Percentiles rank a stretch among this genome's conserved stretches.
phyloP scores from a whole-genome alignment of 2,113 vertebrate species.

The Stomatorhinus ivindoensis region DNA sequence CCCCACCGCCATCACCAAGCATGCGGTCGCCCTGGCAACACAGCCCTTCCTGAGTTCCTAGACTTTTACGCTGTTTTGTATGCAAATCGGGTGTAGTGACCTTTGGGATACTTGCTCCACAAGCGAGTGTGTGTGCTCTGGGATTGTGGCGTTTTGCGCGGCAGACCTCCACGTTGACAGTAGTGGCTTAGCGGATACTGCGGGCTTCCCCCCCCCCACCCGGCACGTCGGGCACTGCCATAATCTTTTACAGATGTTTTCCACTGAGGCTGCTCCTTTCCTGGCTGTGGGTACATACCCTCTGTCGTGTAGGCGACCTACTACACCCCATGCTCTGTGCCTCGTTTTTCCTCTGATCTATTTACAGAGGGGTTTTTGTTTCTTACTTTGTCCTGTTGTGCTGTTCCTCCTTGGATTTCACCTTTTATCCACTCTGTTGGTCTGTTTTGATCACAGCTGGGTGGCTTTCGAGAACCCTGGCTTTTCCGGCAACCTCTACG shows the following conservation, averaged over 20 bases:
- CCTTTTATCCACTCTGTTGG: neutral
- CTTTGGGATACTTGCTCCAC: neutral
- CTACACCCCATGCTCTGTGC: neutral
- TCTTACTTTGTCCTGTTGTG: neutral
- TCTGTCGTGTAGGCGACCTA: neutral
- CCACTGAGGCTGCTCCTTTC: neutral
- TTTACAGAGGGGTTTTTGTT: neutral
- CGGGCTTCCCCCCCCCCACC: neutral
- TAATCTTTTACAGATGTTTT: neutral
- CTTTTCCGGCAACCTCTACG: slow-evolving; percentile 82
- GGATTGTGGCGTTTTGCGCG: neutral
- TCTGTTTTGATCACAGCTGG: slow-evolving; percentile 65
- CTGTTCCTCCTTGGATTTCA: neutral
- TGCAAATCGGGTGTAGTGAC: neutral
- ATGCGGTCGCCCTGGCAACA: neutral
- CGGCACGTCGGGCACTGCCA: neutral
- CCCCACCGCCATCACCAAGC: neutral
- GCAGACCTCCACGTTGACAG: neutral
- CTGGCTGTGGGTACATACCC: neutral
- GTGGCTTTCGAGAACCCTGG: slow-evolving; percentile 83
- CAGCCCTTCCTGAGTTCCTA: neutral
- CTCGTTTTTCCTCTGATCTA: neutral
- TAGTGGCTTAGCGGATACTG: neutral
- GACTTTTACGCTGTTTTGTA: neutral
- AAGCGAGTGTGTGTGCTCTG: neutral